These are phyloP conservation scores for Octomys mimax DNA, from an alignment of 2,797 vertebrate genomes.

Conservation along the genomic window DNA sequence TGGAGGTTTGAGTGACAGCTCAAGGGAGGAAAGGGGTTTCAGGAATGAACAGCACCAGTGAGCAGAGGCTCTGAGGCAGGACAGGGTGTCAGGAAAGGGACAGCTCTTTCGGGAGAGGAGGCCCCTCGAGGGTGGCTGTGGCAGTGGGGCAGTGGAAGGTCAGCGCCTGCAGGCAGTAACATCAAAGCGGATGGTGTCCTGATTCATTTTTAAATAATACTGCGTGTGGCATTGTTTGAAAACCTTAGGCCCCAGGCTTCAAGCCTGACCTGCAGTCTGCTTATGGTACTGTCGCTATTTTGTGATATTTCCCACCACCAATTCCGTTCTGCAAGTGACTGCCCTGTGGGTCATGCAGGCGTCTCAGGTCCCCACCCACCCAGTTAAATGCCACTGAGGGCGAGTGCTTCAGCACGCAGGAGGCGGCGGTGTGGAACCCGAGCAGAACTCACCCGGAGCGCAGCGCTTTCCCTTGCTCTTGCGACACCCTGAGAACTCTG, in stretches of 20 bases:
- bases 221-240: conserved; percentile 78
- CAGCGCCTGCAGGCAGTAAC: not conserved
- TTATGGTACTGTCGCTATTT: conserved; percentile 60
- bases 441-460: conserved; percentile 83
- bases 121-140: not conserved
- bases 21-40: not conserved
- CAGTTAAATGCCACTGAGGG: conserved; percentile 88
- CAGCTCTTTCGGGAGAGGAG: not conserved
- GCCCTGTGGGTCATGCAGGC: conserved; percentile 91
- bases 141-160: accelerated
- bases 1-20: not conserved
- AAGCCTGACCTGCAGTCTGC: conserved; percentile 75
- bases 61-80: not conserved
- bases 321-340: conserved; percentile 84
- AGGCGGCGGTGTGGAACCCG: conserved; percentile 84
- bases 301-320: conserved; percentile 87
- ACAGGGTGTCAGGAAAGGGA: not conserved
- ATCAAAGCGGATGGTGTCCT: accelerated
- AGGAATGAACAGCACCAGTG: not conserved
- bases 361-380: conserved; percentile 90
- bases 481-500: conserved; percentile 89
- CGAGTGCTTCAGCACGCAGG: conserved; percentile 83
- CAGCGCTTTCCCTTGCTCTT: conserved; percentile 87
- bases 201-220: accelerated
- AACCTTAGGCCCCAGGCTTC: conserved; percentile 73